Base-by-base conservation (phyloP, 2,888 invertebrate genomes). In the Noctua pronuba region DNA sequence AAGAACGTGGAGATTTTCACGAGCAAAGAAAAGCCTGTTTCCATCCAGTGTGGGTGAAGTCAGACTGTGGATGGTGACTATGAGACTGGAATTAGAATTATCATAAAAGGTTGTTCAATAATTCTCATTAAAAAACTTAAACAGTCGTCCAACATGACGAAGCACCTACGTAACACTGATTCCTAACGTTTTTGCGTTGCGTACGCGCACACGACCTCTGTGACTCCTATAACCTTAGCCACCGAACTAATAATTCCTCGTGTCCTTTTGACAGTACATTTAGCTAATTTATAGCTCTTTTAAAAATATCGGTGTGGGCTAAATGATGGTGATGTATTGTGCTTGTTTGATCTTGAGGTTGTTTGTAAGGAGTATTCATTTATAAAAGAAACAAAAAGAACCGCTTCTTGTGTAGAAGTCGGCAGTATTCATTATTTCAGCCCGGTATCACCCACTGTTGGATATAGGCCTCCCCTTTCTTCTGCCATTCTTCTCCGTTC, bases 181-280 rank as follows among this genome's bases (percentile, higher is more conserved):
- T 84, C 74, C 60, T 62, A 79, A 76, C 70, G 83, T 89, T 88
- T 88, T 87, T 88, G 71, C 77, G 75, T 74, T 82, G 79, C 84
- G 80, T 74, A 65, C 75, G 83, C 83, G 81, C 82, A 75, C 77
- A 73, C 74, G 89, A 91, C 91, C 91, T 82, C 75, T 35, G 31
- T 89, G 91, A 91, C 91, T 88, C 77, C 66, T 88, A 80, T 87
- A 84, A 92, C 91, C 91, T 91, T 86, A 85, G 85, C 82, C 83
- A 83, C 72, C 85, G 80, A 86, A 85, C 89, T 83, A 75, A 82
- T 82, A 78, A 77, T 79, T 85, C 75, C 73, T 77, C 71, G 73
- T 82, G 84, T 85, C 83, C 80, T 88, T 87, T 83, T 77, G 80
- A 83, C 77, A 84, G 74, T 62, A 75, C 55, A 55, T 84, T 82